Conservation (phyloP, 2,797 vertebrate species). For the Alfaro cultratus region DNA sequence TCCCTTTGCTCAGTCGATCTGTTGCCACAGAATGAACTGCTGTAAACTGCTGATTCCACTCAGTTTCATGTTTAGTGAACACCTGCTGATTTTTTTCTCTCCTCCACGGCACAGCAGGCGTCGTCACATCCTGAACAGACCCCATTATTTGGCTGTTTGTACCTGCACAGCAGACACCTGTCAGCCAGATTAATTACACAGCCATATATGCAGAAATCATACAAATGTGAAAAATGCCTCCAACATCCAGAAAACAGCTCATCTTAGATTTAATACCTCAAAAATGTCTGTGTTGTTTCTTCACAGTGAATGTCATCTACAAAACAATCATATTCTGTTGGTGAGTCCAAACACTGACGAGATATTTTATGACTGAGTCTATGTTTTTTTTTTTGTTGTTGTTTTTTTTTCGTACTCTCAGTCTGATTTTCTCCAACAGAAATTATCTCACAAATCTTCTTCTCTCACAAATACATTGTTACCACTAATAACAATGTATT, state of each 20-base stretch:
- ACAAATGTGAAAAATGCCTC: slow-evolving; percentile 41
- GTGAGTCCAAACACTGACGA: neutral
- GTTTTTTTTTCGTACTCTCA: neutral
- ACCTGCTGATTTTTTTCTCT: slow-evolving; percentile 53
- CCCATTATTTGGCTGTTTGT: slow-evolving; percentile 69
- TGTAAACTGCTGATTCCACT: slow-evolving; percentile 61
- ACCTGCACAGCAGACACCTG: slow-evolving; percentile 67
- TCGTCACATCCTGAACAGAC: slow-evolving; percentile 58
- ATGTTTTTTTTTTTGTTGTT: neutral
- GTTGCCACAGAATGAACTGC: slow-evolving; percentile 39
- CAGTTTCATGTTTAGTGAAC: slow-evolving; percentile 61
- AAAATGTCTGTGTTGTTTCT: neutral
- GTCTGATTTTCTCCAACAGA: neutral
- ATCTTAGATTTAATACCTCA: slow-evolving; percentile 25
- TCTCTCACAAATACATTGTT: too few relatives aligned
- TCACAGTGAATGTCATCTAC: neutral
- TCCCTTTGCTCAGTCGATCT: slow-evolving; percentile 5
- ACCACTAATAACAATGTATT: too few relatives aligned
- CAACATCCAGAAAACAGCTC: slow-evolving; percentile 38
- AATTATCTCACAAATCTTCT: neutral
- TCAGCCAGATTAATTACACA: slow-evolving; percentile 72
- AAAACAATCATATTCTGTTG: neutral
- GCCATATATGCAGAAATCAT: slow-evolving; percentile 34
- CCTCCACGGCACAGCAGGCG: slow-evolving; percentile 43
- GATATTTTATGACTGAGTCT: neutral